A percentile compares a stretch with the other conserved stretches of the same genome.
phyloP scores from a whole-genome alignment of 1,140 invertebrate genomes.

The Drosophila elegans region DNA sequence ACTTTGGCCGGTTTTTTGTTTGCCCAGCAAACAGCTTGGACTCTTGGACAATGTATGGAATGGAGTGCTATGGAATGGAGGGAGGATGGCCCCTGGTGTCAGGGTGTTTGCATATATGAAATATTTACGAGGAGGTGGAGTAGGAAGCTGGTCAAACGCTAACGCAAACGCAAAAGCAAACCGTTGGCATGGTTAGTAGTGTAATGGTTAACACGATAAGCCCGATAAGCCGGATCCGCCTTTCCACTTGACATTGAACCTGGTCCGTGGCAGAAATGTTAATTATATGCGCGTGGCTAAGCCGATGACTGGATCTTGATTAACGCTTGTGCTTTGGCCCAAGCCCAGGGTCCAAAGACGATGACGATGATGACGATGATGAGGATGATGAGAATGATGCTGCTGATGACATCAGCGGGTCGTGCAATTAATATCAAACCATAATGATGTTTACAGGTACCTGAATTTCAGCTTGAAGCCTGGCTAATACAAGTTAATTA shows the following conservation, averaged over 20 bases:
- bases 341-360: conserved; percentile 38
- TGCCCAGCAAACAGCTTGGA: conserved; percentile 59
- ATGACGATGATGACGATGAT: background rate
- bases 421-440: conserved; percentile 75
- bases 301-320: conserved; percentile 73
- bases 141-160: background rate
- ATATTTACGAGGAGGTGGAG: conserved; percentile 60
- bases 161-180: background rate
- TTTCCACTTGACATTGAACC: conserved; percentile 75
- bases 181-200: conserved; percentile 26
- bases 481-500: conserved; percentile 76
- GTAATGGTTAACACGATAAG: conserved; percentile 54
- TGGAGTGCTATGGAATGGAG: background rate
- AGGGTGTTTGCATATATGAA: conserved; percentile 72
- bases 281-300: conserved; percentile 78
- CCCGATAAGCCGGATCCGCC: conserved; percentile 47
- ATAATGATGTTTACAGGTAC: conserved; percentile 59
- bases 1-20: conserved; percentile 64
- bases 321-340: conserved; percentile 44
- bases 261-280: conserved; percentile 64
- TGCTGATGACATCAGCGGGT: conserved; percentile 71
- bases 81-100: conserved; percentile 5
- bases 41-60: conserved; percentile 32
- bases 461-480: background rate
- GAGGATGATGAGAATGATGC: conserved; percentile 13